Evolutionary conservation across 2,888 invertebrate species (phyloP).

Genomic region (Agrochola lychnidis): DNA sequence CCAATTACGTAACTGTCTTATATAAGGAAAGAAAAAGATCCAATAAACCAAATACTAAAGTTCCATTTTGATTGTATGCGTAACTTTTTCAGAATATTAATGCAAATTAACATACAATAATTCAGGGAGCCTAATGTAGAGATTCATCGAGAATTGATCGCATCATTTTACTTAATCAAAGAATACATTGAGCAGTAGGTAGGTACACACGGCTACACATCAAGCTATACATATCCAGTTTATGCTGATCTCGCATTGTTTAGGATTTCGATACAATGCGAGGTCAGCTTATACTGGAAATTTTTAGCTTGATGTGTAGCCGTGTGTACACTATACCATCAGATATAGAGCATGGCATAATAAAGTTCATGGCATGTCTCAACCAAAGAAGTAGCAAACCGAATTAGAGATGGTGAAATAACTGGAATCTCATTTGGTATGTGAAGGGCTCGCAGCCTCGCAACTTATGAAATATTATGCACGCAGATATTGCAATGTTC

Average conservation of each 20-base stretch:
- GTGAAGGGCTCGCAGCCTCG: not conserved
- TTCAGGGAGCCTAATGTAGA: not conserved
- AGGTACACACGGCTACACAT: too few relatives aligned
- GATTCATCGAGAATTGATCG: not conserved
- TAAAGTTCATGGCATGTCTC: not conserved
- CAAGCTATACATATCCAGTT: too few relatives aligned
- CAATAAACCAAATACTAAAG: too few relatives aligned
- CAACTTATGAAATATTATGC: conserved; percentile 21
- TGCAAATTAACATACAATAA: too few relatives aligned
- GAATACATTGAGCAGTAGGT: not conserved
- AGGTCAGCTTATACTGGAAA: too few relatives aligned
- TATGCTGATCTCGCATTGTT: too few relatives aligned
- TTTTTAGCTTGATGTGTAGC: too few relatives aligned
- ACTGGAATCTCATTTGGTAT: not conserved
- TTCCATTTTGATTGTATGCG: too few relatives aligned
- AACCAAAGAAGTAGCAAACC: not conserved
- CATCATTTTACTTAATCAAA: not conserved
- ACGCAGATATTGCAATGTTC: conserved; percentile 3
- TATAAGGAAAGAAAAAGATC: too few relatives aligned
- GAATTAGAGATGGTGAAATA: conserved; percentile 1
- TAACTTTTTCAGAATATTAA: too few relatives aligned
- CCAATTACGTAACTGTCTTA: too few relatives aligned
- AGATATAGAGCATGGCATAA: not conserved
- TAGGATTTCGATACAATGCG: too few relatives aligned
- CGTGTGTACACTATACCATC: not conserved